Evolutionary conservation across 1,140 invertebrate genomes (phyloP), one percentile per base, ranked within the genome.

Genomic region (Brachionus sp.): DNA sequence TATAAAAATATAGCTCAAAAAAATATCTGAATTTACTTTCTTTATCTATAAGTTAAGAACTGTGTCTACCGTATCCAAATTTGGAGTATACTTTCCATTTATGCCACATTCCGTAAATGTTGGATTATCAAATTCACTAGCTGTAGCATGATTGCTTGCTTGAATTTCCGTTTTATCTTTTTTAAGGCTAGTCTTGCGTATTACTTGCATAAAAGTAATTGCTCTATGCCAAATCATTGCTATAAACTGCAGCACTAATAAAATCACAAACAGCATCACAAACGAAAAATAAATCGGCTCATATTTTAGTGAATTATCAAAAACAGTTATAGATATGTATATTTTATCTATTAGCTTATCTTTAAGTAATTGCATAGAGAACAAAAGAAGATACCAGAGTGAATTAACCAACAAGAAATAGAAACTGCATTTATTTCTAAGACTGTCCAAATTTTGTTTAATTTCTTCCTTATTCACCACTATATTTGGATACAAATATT

Each of bases 361-460:
- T 91, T 98, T 70, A 16, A 68, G 39, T 16, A 82, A 53, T 84
- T 88, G 87, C 68, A 88, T 86, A 85, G 92, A 90, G 98, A 95
- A 86, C 98, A 95, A 91, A 12, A 98, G 95, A 87, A 98, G 92
- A 85, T 98, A 95, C 92, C 98, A 98, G 85, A 98, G 92, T 84
- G 95, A 94, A 91, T 98, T 98, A 88, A 96, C 90, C 94, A 98
- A 97, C 91, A 97, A 95, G 91, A 97, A 98, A 83, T 92, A 94
- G 90, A 98, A 97, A 25, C 96, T 95, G 84, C 94, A 94, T 86
- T 94, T 93, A 90, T 97, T 95, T 88, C 95, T 92, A 85, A 97
- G 91, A 87, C 95, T 94, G 91, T 94, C 94, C 86, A 98, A 91
- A 90, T 95, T 94, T 88, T 91, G 90, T 86, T 93, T 93, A 87